Conservation (phyloP, 2,888 invertebrate genomes). For the Perithous albicinctus region DNA sequence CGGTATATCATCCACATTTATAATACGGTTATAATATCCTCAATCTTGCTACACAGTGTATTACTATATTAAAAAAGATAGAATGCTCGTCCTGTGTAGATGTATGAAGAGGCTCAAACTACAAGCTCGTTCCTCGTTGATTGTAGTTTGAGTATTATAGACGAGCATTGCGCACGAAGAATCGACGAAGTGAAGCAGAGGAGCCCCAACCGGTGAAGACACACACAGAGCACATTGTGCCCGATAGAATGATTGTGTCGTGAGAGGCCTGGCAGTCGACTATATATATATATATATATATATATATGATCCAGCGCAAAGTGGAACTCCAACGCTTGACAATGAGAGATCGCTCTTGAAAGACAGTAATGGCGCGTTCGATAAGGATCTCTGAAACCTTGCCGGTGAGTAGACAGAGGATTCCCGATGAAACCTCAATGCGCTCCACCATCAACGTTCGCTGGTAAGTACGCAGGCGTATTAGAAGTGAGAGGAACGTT, state of each 20-base stretch:
- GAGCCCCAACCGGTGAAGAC: neutral
- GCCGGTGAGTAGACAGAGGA: constrained; percentile 20
- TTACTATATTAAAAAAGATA: constrained; percentile 25
- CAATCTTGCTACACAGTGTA: constrained; percentile 29
- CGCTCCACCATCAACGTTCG: constrained; percentile 14
- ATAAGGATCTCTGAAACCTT: constrained; percentile 55
- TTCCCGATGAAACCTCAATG: constrained; percentile 26
- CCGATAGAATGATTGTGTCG: constrained; percentile 47
- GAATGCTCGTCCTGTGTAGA: constrained; percentile 15
- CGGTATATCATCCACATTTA: constrained; percentile 19
- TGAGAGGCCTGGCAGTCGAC: constrained; percentile 9
- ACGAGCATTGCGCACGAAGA: neutral
- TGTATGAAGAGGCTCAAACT: neutral
- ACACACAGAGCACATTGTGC: constrained; percentile 34
- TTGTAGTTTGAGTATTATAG: neutral
- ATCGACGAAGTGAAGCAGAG: constrained; percentile 27
- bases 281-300: neutral
- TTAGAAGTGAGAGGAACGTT: constrained; percentile 18
- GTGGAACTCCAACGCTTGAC: constrained; percentile 62
- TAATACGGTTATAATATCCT: constrained; percentile 56
- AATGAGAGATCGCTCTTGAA: constrained; percentile 69
- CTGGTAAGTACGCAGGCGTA: constrained; percentile 23
- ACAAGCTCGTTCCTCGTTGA: neutral
- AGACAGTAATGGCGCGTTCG: constrained; percentile 61
- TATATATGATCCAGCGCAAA: constrained; percentile 42